Base-by-base conservation (phyloP, 2,113 vertebrate species). In the Rhinolophus sinicus region DNA sequence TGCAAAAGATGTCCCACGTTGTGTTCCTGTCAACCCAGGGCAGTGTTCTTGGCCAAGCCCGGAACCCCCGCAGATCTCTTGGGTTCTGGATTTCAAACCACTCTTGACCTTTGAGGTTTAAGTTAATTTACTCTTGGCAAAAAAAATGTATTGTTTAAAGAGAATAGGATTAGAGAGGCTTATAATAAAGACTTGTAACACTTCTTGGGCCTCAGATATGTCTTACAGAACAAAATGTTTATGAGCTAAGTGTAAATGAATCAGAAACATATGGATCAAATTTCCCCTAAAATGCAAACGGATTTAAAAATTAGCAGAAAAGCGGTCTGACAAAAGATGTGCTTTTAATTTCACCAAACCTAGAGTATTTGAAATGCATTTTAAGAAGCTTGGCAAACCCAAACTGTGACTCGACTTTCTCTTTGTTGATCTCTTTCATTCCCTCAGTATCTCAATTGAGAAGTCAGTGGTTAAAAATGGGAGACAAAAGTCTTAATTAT, bases 201-300 rank as follows among this genome's bases (percentile, higher is more conserved):
- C 91, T 96, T 98, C 82, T 96, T 96, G 77, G 93, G 91, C 93
- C 90, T 95, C 94, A 92, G 56, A 86, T 93, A 56, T 65, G 76
- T 93, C 88, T 94, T 93, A 93, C 58, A 94, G 96, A 95, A 97
- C 95, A 96, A 92, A 97, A 96, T 97, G 94, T 94, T 97, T 95
- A 94, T 97, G 95, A 97, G 80, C 77, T 97, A 93, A 96, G 93
- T 97, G 88, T 96, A 95, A 97, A 95, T 97, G 93, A 97, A 96
- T 97, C 94, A 96, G 90, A 95, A 95, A 94, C 90, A 94, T 86
- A 95, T 15, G 81, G 91, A 91, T 97, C 40, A 69, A 75, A 96
- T 97, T 96, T 96, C 81, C 93, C 94, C 78, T 96, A 73, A 97
- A 94, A 97, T 96, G 86, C 93, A 88, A 94, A 95, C 1, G 14